Evolutionary conservation across 2,797 vertebrate species (phyloP).

Genomic region (Nannoperca australis): DNA sequence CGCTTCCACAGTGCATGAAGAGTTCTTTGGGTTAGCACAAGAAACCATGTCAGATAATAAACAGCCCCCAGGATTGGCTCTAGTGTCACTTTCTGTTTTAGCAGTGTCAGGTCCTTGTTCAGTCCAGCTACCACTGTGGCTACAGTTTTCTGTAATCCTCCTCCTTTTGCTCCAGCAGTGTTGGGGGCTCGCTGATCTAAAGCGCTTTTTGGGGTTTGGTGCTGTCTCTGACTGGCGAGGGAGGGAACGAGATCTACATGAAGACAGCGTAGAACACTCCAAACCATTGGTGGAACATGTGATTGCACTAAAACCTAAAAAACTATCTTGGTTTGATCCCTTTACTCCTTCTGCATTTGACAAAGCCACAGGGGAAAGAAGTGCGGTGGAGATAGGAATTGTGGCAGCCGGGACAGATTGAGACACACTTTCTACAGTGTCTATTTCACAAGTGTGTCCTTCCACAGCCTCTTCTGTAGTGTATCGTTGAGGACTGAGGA

Average conservation of each 20-base stretch:
- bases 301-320: not conserved
- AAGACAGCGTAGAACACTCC: not conserved
- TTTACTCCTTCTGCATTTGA: constrained; percentile 7
- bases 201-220: constrained; percentile 77
- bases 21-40: not conserved
- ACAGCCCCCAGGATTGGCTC: not conserved
- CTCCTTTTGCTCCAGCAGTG: constrained; percentile 67
- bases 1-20: constrained; percentile 14
- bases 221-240: not conserved
- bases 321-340: not conserved
- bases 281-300: constrained; percentile 10
- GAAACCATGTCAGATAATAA: constrained; percentile 17
- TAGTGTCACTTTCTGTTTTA: constrained; percentile 14
- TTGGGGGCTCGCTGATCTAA: constrained; percentile 67
- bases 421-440: constrained; percentile 19
- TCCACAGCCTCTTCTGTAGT: constrained; percentile 31
- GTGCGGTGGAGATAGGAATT: not conserved
- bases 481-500: constrained; percentile 72
- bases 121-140: not conserved
- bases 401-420: not conserved
- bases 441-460: constrained; percentile 28
- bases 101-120: constrained; percentile 1
- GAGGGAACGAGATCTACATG: constrained; percentile 51
- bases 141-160: constrained; percentile 30
- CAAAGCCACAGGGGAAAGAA: not conserved